Base-by-base conservation (phyloP, 2,888 invertebrate species). In the Calameuta idolon region DNA sequence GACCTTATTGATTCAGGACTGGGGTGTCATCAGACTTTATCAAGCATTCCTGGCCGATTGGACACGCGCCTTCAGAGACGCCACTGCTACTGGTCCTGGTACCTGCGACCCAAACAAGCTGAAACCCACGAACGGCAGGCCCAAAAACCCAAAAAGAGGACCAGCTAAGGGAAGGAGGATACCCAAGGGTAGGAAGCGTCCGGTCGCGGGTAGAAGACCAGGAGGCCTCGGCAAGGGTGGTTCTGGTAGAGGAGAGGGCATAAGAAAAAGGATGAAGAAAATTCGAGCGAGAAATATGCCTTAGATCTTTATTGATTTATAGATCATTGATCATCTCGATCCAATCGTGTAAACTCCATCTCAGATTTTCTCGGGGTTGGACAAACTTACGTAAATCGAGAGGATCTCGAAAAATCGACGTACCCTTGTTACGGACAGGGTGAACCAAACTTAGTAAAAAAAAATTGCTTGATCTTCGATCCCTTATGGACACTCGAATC, bases 31-130 rank as follows among this genome's bases (percentile, higher is more conserved):
- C 78, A 93, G 93, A 82, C 93, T 93, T 12, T 94, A 94, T 87
- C 93, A 93, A 55, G 93, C 92, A 74, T 93, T 94, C 80, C 90
- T 95, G 12, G 93, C 93, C 87, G 94, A 94, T 85, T 94, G 94
- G 93, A 92, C 92, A 76, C 91, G 89, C 40, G 93, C 93, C 77
- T 92, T 94, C 81, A 92, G 86, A 9, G 87, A 90, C 80, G 90
- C 89, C 1, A 91, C 91, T 0, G 88, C 87, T 4, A 87, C 83
- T 0, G 90, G 90, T 1, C 84, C 89, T 0, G 90, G 89, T 30
- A 88, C 87, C 76, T 91, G 91, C 79, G 89, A 90, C 77, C 86
- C 87, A 1, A 82, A 83, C 30, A 81, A 81, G 35, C 79, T 85
- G 30, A 85, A 85, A 73, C 87, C 89, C 3, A 73, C 83, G 23